A percentile compares a stretch with the other conserved stretches of the same genome.
Conservation (phyloP, 37 sponge, comb jelly and placozoan genomes). For the Agelas oroides region DNA sequence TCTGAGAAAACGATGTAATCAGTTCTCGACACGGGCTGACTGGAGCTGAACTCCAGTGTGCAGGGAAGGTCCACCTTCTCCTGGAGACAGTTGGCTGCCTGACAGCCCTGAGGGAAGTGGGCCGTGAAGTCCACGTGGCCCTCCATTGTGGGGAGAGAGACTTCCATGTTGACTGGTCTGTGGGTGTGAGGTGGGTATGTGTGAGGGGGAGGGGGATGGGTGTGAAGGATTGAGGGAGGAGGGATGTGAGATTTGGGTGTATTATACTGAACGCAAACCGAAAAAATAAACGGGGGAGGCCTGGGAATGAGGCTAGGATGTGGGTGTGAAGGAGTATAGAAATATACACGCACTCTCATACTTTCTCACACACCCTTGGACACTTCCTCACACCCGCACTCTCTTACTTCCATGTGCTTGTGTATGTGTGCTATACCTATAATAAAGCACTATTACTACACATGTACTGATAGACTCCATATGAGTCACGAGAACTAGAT, state of each 20-base stretch:
- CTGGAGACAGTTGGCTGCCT: not conserved
- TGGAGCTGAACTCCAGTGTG: slow-evolving; percentile 56
- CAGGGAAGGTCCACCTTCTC: slow-evolving; percentile 29
- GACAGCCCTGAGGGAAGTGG: slow-evolving; percentile 18
- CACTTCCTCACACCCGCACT: no score
- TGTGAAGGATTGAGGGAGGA: not conserved
- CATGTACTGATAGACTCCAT: no score
- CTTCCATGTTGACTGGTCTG: slow-evolving; percentile 50
- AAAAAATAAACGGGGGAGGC: no score
- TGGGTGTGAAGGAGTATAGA: not conserved
- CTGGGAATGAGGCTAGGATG: no score
- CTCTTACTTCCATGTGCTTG: no score
- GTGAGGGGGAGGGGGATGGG: not conserved
- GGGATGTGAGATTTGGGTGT: not conserved
- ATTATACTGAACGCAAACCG: no score
- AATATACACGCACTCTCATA: not conserved
- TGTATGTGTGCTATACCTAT: no score
- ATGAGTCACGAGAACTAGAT: no score
- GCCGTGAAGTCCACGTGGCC: slow-evolving; percentile 3
- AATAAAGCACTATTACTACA: no score
- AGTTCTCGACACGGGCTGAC: slow-evolving; percentile 51
- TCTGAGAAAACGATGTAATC: slow-evolving; percentile 49
- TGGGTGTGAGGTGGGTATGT: not conserved
- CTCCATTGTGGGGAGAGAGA: slow-evolving; percentile 21
- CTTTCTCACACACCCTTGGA: no score